Evolutionary conservation across 1,140 invertebrate species (phyloP), one percentile per base, ranked within the genome.

Genomic region (Theocolax elegans): DNA sequence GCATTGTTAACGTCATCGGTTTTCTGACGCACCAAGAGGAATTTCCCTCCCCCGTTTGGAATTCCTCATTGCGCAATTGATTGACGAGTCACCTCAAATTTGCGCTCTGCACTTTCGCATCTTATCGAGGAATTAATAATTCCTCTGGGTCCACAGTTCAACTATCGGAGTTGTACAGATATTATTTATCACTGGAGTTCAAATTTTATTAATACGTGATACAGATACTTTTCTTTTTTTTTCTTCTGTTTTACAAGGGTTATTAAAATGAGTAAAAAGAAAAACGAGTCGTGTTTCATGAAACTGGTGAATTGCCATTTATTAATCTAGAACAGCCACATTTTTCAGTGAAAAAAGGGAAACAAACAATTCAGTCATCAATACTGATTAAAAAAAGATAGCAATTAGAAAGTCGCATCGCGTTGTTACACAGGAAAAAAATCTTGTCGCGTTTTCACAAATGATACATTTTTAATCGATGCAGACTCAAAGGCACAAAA

Each of bases 311-410:
- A 75, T 72, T 75, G 72, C 68, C 60, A 74, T 82, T 79, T 80
- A 78, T 80, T 82, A 79, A 83, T 81, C 79, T 81, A 83, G 74
- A 80, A 83, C 77, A 84, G 80, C 80, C 80, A 83, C 81, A 84
- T 80, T 77, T 78, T 77, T 76, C 29, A 77, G 71, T 76, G 65
- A 76, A 73, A 70, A 49, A 69, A 60, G 48, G 46, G 48, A 79
- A 83, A 80, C 74, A 81, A 81, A 79, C 76, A 81, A 81, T 78
- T 79, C 69, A 67, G 66, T 72, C 76, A 75, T 76, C 66, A 81
- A 81, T 82, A 80, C 73, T 79, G 76, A 40, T 67, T 80, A 73
- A 72, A 66, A 75, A 74, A 72, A 72, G 65, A 67, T 63, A 74
- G 66, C 74, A 74, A 71, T 75, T 64, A 72, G 71, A 66, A 60